These are phyloP conservation scores for Nymphalis c-album DNA, from an alignment of 2,888 invertebrate genomes.

Conservation along the genomic window DNA sequence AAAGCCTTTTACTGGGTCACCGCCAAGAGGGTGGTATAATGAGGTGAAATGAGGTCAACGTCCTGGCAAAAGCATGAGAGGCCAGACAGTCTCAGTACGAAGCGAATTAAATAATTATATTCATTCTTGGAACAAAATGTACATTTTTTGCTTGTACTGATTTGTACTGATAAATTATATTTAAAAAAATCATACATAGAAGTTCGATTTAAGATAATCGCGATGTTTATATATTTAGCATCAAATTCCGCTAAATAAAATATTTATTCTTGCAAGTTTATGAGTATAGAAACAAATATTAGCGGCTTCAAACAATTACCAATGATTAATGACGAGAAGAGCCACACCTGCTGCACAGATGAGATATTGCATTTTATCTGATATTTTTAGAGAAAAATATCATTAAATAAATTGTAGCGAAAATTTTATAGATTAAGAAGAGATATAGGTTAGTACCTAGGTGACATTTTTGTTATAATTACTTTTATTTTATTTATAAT, in stretches of 20 bases:
- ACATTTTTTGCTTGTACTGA: no score
- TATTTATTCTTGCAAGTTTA: no score
- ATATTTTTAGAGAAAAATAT: conserved; percentile 10
- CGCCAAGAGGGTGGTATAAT: conserved; percentile 30
- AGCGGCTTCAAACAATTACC: conserved; percentile 5
- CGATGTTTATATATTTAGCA: no score
- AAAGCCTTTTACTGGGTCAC: conserved; percentile 34
- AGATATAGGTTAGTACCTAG: no score
- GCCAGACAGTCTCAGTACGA: conserved; percentile 22
- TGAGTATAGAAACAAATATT: background rate
- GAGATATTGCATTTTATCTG: conserved; percentile 14
- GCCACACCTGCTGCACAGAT: conserved; percentile 20
- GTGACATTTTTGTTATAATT: no score
- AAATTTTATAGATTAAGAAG: no score
- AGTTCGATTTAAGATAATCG: no score
- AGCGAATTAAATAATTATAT: conserved; percentile 13
- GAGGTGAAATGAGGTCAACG: conserved; percentile 31
- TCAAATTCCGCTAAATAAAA: no score
- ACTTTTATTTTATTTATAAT: no score
- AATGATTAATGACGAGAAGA: conserved; percentile 18
- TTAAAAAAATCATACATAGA: no score
- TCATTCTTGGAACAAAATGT: background rate
- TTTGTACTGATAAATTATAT: no score
- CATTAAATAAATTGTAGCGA: background rate
- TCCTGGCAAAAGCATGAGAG: conserved; percentile 27